Percentiles rank a stretch among this genome's conserved stretches.
phyloP scores from a whole-genome alignment of 2,797 vertebrate species.

The Graptemys geographica region DNA sequence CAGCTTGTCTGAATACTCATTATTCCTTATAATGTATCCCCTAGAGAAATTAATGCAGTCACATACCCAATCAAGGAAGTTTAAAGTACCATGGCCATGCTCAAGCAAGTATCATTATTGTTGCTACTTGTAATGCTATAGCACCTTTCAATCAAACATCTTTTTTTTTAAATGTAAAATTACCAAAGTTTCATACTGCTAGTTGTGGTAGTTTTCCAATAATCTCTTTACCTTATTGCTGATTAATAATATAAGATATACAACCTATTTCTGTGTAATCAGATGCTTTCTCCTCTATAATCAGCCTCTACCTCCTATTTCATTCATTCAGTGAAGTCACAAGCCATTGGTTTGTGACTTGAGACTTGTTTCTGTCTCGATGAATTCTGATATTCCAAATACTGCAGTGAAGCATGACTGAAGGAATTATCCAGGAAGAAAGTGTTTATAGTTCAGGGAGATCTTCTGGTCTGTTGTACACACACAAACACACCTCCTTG shows the following conservation, averaged over 20 bases:
- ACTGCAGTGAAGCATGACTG: background rate
- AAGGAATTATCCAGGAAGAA: background rate
- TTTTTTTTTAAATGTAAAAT: background rate
- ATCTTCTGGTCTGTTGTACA: background rate
- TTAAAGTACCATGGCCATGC: background rate
- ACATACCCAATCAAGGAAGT: slow-evolving; percentile 10
- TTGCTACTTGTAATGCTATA: background rate
- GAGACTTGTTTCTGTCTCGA: background rate
- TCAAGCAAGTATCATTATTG: background rate
- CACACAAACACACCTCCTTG: background rate
- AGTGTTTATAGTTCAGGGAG: background rate
- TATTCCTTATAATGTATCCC: background rate
- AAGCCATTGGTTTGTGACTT: background rate
- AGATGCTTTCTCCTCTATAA: background rate
- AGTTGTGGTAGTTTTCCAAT: background rate
- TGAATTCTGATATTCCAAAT: background rate
- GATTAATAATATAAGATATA: background rate
- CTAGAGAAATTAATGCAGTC: background rate
- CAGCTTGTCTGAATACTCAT: background rate
- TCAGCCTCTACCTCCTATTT: background rate
- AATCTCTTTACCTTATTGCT: background rate
- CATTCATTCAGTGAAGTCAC: background rate
- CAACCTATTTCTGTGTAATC: background rate
- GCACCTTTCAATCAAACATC: background rate
- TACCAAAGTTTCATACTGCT: background rate